Evolutionary conservation across 2,113 vertebrate genomes (phyloP), one percentile per base, ranked within the genome.

Genomic region (Bettongia penicillata): DNA sequence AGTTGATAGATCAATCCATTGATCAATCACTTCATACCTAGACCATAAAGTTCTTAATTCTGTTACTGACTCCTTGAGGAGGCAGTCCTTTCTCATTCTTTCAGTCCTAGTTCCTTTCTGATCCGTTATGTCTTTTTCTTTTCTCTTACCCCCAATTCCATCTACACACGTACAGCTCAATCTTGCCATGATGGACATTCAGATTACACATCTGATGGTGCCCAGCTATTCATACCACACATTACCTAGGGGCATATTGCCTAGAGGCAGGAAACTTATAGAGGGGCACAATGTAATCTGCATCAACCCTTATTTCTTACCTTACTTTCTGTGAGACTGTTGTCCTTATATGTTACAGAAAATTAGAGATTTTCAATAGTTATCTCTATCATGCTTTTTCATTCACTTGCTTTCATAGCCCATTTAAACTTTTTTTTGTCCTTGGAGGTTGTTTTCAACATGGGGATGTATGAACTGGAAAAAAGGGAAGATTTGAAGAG

Each of bases 371-470:
- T 77, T 77, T 28, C 48, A 89, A 1, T 0, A 22, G 77, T 51
- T 24, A 3, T 9, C 3, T 24, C 31, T 57, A 43, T 84, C 68
- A 51, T n/a, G 84, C 53, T 0, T 26, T 50, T 26, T 90, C 48
- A 37, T 11, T 77, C 11, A n/a, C 94, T 93, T 26, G 37, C 51
- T 49, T 4, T 26, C 8, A 37, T 6, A 23, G 8, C 50, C 11
- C 6, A 49, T 19, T 61, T 57, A 16, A 47, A 52, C 52, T 0
- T 3, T 37, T 14, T n/a, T 84, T 91, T 48, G 51, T 47, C 90
- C 51, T 84, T 51, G 55, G 55, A 68, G 89, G 91, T 95, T 57
- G 28, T 89, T 49, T 91, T 93, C 90, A 53, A 92, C 84, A 9
- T 52, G 95, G 68, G 47, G 23, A 48, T 22, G 50, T 22, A 91